phyloP scores from a whole-genome alignment of 2,888 invertebrate species.

The Cremastinae sp. region DNA sequence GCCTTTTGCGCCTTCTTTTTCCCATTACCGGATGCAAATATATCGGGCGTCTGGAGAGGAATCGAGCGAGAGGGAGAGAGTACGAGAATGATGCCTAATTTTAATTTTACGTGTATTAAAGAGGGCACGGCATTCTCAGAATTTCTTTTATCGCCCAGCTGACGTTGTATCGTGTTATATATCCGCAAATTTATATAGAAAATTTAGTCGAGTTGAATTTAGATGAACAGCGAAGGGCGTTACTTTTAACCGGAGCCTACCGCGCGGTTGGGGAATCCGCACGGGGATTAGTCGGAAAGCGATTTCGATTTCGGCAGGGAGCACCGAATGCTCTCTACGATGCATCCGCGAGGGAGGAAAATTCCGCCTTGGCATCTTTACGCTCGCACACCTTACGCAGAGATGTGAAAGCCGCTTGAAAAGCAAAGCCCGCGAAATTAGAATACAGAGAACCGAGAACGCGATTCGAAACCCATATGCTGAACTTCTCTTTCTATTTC shows the following conservation, averaged over 20 bases:
- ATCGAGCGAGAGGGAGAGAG: neutral
- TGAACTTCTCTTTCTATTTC: constrained; percentile 51
- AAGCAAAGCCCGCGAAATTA: constrained; percentile 77
- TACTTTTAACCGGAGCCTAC: constrained; percentile 40
- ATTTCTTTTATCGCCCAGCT: constrained; percentile 79
- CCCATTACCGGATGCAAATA: constrained; percentile 83
- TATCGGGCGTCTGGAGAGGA: constrained; percentile 72
- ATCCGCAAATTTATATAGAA: constrained; percentile 25
- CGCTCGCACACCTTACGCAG: constrained; percentile 45
- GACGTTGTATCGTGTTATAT: constrained; percentile 78
- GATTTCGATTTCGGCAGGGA: constrained; percentile 70
- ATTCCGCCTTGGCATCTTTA: constrained; percentile 28
- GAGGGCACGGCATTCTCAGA: constrained; percentile 73
- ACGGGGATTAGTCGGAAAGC: constrained; percentile 77
- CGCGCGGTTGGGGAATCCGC: constrained; percentile 33
- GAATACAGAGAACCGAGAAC: constrained; percentile 73
- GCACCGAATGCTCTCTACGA: constrained; percentile 51
- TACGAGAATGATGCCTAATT: constrained; percentile 69
- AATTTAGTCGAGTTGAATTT: constrained; percentile 13
- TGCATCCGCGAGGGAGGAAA: constrained; percentile 65
- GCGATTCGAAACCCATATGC: constrained; percentile 70
- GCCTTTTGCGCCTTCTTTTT: constrained; percentile 78
- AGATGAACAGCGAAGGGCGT: constrained; percentile 36
- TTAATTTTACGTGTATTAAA: constrained; percentile 84
- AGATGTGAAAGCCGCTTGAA: constrained; percentile 63